These are phyloP conservation scores for Orchestia grillus DNA, from an alignment of 1,140 invertebrate species.

Conservation along the genomic window DNA sequence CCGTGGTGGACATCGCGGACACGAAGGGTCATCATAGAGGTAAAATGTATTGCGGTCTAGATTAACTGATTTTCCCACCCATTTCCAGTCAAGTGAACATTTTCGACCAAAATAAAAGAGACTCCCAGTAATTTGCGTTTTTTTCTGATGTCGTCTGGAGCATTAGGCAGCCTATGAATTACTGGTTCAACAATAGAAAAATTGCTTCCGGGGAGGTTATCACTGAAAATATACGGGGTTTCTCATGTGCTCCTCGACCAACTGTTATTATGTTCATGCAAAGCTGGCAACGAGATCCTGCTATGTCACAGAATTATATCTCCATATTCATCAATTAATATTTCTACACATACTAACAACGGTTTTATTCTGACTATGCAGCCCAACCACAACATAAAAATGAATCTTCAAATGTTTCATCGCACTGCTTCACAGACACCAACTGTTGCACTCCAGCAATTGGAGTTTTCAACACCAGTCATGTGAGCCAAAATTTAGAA, in stretches of 20 bases:
- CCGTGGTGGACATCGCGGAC: slow-evolving; percentile 30
- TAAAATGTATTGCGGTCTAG: slow-evolving; percentile 52
- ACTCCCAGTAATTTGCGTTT: neutral
- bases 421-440: neutral
- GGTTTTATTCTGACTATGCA: neutral
- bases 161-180: neutral
- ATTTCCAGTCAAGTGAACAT: slow-evolving; percentile 52
- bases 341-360: neutral
- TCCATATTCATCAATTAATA: neutral
- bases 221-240: neutral
- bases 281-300: neutral
- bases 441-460: neutral
- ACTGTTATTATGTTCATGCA: neutral
- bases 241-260: neutral
- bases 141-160: neutral
- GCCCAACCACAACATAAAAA: neutral
- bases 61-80: slow-evolving; percentile 55
- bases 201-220: neutral
- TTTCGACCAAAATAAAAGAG: slow-evolving; percentile 49
- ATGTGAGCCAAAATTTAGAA: neutral
- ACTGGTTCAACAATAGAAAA: neutral
- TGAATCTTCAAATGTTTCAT: neutral
- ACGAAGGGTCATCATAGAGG: slow-evolving; percentile 55
- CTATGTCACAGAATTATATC: neutral
- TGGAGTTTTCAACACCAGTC: neutral